Evolutionary conservation across 2,888 invertebrate genomes (phyloP).

Genomic region (Drosophila maculinotata): DNA sequence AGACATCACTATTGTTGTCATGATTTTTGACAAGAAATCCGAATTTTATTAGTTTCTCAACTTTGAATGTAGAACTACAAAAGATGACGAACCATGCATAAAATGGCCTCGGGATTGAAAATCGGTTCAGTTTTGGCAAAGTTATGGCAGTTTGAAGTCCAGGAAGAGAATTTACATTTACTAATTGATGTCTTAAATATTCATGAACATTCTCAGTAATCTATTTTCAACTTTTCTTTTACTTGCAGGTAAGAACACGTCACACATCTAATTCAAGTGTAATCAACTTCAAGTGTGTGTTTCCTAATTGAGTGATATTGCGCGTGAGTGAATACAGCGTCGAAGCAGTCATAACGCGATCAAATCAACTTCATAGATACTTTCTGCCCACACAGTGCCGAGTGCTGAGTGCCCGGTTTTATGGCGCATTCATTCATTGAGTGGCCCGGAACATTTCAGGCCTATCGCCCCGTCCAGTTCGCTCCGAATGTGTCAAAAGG

Average conservation of each 20-base stretch:
- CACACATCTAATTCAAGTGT: constrained; percentile 6
- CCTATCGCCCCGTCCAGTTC: constrained; percentile 28
- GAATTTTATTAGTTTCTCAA: background rate
- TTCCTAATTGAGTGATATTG: constrained; percentile 40
- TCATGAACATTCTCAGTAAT: background rate
- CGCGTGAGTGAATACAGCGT: constrained; percentile 23
- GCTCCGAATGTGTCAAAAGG: constrained; percentile 46
- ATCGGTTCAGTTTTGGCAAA: background rate
- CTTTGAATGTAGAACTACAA: background rate
- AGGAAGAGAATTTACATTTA: background rate
- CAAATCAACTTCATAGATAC: constrained; percentile 32
- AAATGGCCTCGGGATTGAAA: background rate
- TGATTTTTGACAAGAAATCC: too few relatives aligned
- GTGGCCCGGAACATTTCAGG: constrained; percentile 19
- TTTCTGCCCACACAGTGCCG: constrained; percentile 39
- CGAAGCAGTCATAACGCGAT: constrained; percentile 28
- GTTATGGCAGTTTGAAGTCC: background rate
- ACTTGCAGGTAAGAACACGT: constrained; percentile 59
- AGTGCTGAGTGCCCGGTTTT: constrained; percentile 32
- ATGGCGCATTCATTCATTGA: constrained; percentile 38
- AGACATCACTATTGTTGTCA: too few relatives aligned
- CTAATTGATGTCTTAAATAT: background rate
- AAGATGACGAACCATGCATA: background rate
- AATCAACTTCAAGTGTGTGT: constrained; percentile 17
- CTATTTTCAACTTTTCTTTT: constrained; percentile 14